Conservation (phyloP, 2,797 vertebrate species). For the Lemur catta region DNA sequence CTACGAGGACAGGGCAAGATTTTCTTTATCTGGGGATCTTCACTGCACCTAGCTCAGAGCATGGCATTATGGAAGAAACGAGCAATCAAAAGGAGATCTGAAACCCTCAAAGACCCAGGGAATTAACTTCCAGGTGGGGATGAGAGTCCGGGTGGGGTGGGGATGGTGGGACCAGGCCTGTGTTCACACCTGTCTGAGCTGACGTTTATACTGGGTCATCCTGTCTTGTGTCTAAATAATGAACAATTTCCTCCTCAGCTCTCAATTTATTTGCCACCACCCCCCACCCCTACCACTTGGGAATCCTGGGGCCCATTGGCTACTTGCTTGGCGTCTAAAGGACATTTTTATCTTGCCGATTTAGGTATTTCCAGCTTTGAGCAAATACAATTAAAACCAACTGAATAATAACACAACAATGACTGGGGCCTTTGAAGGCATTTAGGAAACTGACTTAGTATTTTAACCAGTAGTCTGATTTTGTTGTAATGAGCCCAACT, state of each 20-base stretch:
- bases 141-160: fast-evolving
- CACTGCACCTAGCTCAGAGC: not conserved
- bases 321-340: not conserved
- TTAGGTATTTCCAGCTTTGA: not conserved
- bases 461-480: conserved; percentile 67
- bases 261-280: not conserved
- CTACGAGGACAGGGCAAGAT: not conserved
- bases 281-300: not conserved
- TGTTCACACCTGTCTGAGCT: not conserved
- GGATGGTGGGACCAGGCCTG: not conserved
- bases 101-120: not conserved
- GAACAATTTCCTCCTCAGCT: not conserved
- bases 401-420: not conserved
- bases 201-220: not conserved
- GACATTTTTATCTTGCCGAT: not conserved
- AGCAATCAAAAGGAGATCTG: not conserved
- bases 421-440: conserved; percentile 28
- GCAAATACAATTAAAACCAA: conserved; percentile 40
- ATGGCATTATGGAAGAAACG: not conserved
- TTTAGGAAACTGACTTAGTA: not conserved
- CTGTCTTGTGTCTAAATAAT: not conserved
- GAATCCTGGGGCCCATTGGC: not conserved
- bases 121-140: not conserved
- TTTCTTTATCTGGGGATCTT: not conserved
- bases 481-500: conserved; percentile 75